A percentile compares a stretch with the other conserved stretches of the same genome.
These are phyloP conservation scores for Willisornis vidua DNA, from an alignment of 2,113 vertebrate genomes.

Conservation along the genomic window DNA sequence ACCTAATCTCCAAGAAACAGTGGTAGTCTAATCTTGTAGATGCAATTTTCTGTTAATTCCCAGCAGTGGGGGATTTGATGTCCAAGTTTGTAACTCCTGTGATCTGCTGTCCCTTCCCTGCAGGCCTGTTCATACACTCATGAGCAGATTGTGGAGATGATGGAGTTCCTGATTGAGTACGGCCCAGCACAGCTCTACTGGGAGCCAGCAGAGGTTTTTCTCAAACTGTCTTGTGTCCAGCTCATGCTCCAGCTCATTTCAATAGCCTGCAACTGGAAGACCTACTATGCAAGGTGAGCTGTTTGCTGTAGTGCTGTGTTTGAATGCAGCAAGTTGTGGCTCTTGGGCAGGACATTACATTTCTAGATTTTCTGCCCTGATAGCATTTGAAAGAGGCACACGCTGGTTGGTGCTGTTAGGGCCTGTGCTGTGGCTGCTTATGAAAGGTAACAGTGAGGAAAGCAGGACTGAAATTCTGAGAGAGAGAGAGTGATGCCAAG, in stretches of 20 bases:
- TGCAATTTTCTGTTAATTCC: not conserved
- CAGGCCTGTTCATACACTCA: conserved; percentile 95
- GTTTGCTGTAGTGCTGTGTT: not conserved
- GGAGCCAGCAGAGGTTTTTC: conserved; percentile 98
- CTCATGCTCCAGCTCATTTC: conserved; percentile 97
- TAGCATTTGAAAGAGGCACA: not conserved
- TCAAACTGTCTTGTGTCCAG: conserved; percentile 95
- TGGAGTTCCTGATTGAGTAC: conserved; percentile 97
- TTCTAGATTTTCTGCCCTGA: not conserved
- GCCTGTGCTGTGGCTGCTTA: not conserved
- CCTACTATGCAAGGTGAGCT: conserved; percentile 94
- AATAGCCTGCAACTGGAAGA: conserved; percentile 98
- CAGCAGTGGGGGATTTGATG: not conserved
- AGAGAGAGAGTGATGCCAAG: not conserved
- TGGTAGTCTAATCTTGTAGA: not conserved
- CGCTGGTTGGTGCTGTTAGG: not conserved
- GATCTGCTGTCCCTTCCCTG: not conserved
- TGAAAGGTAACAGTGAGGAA: not conserved
- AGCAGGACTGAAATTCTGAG: not conserved
- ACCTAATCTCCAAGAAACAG: not conserved
- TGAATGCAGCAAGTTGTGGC: not conserved
- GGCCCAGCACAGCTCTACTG: conserved; percentile 93
- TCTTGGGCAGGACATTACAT: not conserved
- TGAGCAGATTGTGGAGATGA: conserved; percentile 98
- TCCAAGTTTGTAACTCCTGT: not conserved